These are phyloP conservation scores for Lycia hirtaria DNA, from an alignment of 2,888 invertebrate genomes.

Conservation along the genomic window DNA sequence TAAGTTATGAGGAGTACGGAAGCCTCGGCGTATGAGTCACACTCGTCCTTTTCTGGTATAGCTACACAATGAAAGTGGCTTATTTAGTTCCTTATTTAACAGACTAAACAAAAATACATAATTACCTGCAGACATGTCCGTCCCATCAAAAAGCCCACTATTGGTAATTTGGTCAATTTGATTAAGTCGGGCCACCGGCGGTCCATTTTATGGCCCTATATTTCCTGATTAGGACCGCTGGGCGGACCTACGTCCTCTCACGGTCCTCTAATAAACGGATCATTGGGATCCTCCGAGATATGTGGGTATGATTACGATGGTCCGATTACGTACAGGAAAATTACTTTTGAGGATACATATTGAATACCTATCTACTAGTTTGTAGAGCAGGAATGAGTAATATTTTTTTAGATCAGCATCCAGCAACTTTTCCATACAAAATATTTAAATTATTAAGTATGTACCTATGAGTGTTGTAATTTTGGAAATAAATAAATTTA, in stretches of 20 bases:
- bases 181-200: conserved; percentile 72
- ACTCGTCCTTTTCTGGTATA: too few species aligned
- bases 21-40: too few species aligned
- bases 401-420: too few species aligned
- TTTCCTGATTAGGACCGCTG: conserved; percentile 78
- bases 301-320: conserved; percentile 28
- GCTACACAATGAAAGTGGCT: too few species aligned
- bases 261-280: conserved; percentile 41
- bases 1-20: too few species aligned
- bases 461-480: too few species aligned
- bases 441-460: too few species aligned
- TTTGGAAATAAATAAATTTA: too few species aligned
- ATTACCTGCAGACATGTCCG: conserved; percentile 45
- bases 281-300: conserved; percentile 34
- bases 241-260: conserved; percentile 52
- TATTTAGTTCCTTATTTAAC: background rate
- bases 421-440: too few species aligned
- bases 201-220: conserved; percentile 78
- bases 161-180: conserved; percentile 74
- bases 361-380: background rate
- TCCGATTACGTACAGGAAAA: conserved; percentile 13
- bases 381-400: too few species aligned
- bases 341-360: background rate
- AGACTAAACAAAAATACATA: conserved; percentile 19
- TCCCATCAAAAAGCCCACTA: conserved; percentile 45